Evolutionary conservation across 2,797 vertebrate species (phyloP).

Genomic region (Xiphophorus birchmanni): DNA sequence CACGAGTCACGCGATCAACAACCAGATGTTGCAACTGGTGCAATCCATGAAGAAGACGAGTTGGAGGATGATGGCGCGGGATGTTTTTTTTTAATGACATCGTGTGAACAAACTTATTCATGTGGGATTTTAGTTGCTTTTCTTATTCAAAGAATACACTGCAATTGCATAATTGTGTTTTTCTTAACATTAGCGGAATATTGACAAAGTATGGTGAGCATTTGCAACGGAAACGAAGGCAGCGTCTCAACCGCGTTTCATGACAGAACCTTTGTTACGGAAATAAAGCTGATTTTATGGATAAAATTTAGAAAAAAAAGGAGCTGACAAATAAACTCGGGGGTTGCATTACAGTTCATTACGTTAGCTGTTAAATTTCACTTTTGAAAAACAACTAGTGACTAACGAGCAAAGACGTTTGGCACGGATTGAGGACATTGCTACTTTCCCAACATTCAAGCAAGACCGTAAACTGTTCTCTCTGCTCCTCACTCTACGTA

Average conservation of each 20-base stretch:
- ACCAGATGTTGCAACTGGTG: too few species aligned
- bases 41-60: too few species aligned
- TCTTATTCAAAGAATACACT: too few species aligned
- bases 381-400: conserved; percentile 49
- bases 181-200: too few species aligned
- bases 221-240: too few species aligned
- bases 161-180: too few species aligned
- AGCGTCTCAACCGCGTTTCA: background rate
- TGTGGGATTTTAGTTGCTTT: too few species aligned
- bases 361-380: conserved; percentile 24
- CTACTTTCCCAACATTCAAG: conserved; percentile 69
- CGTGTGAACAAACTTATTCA: too few species aligned
- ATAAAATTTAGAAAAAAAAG: background rate
- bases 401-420: conserved; percentile 49
- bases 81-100: too few species aligned
- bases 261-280: background rate
- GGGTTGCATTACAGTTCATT: conserved; percentile 31
- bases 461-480: conserved; percentile 62
- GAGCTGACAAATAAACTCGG: conserved; percentile 9
- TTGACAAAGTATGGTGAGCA: too few species aligned
- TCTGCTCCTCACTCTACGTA: conserved; percentile 56
- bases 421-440: conserved; percentile 43
- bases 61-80: too few species aligned
- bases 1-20: too few species aligned
- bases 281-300: background rate